Percentiles rank a stretch among this genome's conserved stretches.
Conservation (phyloP, 2,113 vertebrate species). For the Sander vitreus region DNA sequence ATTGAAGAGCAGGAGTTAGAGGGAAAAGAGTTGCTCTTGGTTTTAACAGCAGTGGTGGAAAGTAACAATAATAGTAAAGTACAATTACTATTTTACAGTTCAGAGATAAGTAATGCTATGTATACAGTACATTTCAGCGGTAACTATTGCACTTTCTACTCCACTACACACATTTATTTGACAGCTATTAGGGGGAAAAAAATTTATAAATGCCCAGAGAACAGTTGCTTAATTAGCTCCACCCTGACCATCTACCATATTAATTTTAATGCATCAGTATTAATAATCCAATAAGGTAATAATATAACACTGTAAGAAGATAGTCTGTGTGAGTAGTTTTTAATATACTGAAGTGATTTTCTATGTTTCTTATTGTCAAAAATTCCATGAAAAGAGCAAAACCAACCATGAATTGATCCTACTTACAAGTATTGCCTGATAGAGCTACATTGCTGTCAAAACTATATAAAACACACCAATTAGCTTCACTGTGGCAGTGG, state of each 20-base stretch:
- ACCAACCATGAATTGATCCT: neutral
- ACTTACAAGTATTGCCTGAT: neutral
- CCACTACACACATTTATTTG: neutral
- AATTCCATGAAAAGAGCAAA: neutral
- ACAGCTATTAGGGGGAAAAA: neutral
- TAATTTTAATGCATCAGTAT: neutral
- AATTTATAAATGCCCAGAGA: neutral
- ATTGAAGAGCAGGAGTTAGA: conserved; percentile 16
- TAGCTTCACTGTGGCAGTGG: neutral
- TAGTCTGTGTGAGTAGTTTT: neutral
- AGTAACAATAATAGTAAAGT: conserved; percentile 9
- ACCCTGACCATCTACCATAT: neutral
- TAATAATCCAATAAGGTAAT: neutral
- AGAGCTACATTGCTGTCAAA: neutral
- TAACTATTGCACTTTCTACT: neutral
- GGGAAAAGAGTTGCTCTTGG: neutral
- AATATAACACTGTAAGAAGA: neutral
- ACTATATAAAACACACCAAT: neutral
- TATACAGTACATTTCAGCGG: neutral
- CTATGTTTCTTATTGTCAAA: neutral
- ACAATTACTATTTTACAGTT: conserved; percentile 8
- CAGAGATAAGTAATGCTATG: neutral
- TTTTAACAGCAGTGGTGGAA: conserved; percentile 21
- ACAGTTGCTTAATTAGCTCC: neutral
- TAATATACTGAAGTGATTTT: neutral